Evolutionary conservation across 2,888 invertebrate genomes (phyloP).

Genomic region (Caenorhabditis zanzibari): DNA sequence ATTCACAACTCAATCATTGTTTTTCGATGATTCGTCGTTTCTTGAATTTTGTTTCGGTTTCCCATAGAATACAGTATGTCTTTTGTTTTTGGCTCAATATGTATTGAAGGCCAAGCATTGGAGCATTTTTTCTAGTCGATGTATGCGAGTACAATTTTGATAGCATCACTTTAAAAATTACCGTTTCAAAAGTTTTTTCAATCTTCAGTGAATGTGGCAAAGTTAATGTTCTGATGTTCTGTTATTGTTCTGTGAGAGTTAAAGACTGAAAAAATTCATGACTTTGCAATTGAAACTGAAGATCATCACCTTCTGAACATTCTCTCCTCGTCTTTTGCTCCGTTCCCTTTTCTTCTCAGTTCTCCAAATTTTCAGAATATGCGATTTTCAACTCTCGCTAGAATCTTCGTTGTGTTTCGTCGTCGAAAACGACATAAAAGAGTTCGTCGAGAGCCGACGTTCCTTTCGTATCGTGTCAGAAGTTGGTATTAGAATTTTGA

Average conservation of each 20-base stretch:
- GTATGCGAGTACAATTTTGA: no score
- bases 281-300: no score
- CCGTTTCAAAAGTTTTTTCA: neutral
- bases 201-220: no score
- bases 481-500: slow-evolving; percentile 18
- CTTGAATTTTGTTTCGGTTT: slow-evolving; percentile 9
- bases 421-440: slow-evolving; percentile 49
- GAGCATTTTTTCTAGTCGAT: no score
- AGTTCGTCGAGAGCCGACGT: slow-evolving; percentile 49
- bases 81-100: neutral
- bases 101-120: no score
- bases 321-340: neutral
- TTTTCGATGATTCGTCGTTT: slow-evolving; percentile 1
- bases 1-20: slow-evolving; percentile 1
- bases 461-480: slow-evolving; percentile 37
- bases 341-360: neutral
- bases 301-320: no score
- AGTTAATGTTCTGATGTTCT: no score
- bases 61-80: slow-evolving; percentile 12
- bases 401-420: slow-evolving; percentile 49
- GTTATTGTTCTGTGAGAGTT: no score
- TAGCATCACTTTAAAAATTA: no score
- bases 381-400: slow-evolving; percentile 37
- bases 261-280: no score
- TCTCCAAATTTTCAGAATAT: slow-evolving; percentile 10